Conservation (phyloP, 1,140 invertebrate genomes). For the Reticulitermes speratus region DNA sequence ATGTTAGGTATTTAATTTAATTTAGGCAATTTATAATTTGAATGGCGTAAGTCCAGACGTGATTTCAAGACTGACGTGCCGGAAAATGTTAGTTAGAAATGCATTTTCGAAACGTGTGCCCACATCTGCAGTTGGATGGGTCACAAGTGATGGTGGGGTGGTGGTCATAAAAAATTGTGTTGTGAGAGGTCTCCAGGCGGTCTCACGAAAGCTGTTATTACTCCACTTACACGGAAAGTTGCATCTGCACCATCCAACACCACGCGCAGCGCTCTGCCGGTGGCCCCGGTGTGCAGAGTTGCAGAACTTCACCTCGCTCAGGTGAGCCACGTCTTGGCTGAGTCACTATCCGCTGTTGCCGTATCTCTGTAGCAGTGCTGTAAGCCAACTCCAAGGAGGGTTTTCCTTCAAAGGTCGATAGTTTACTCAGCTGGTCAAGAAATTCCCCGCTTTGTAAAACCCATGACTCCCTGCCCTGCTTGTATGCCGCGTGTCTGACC, state of each 20-base stretch:
- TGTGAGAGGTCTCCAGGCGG: neutral
- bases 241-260: neutral
- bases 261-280: neutral
- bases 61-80: too few species aligned
- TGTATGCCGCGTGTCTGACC: too few species aligned
- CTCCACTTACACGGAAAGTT: neutral
- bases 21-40: too few species aligned
- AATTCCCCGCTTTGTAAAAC: too few species aligned
- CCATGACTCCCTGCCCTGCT: too few species aligned
- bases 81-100: too few species aligned
- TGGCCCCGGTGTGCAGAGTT: neutral
- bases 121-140: neutral
- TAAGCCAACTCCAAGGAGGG: too few species aligned
- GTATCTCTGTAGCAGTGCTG: neutral
- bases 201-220: neutral
- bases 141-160: neutral
- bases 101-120: neutral
- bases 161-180: neutral
- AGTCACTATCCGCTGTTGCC: neutral
- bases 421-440: too few species aligned
- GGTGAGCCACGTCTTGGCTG: conserved; percentile 1
- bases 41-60: too few species aligned
- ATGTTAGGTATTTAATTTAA: too few species aligned
- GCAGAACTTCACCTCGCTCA: conserved; percentile 8
- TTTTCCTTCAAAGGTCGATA: too few species aligned